These are phyloP conservation scores for Drosophila tripunctata DNA, from an alignment of 2,888 invertebrate genomes.

Conservation along the genomic window DNA sequence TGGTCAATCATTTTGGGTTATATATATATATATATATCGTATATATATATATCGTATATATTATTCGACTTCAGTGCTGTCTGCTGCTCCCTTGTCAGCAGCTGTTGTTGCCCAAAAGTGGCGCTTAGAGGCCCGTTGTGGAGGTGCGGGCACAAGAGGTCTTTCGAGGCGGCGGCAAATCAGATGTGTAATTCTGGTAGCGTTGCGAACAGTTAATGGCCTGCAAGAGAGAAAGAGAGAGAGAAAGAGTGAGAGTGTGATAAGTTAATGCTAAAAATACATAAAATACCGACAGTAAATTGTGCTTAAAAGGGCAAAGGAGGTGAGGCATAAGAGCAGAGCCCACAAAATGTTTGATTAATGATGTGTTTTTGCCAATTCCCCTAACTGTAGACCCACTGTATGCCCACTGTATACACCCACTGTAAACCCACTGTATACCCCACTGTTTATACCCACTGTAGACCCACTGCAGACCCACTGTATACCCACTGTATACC, in stretches of 20 bases:
- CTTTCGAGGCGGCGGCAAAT: constrained; percentile 82
- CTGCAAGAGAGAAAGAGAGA: constrained; percentile 58
- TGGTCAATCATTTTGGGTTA: constrained; percentile 37
- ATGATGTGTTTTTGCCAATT: constrained; percentile 67
- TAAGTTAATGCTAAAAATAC: constrained; percentile 59
- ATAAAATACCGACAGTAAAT: constrained; percentile 51
- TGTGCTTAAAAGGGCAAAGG: constrained; percentile 9
- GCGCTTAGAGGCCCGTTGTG: constrained; percentile 75
- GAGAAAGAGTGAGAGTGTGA: constrained; percentile 19
- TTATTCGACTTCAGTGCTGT: neutral
- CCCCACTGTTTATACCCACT: neutral
- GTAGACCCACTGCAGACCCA: neutral
- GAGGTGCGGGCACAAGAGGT: constrained; percentile 82
- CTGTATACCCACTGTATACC: neutral
- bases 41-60: constrained; percentile 7
- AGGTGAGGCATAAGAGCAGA: no score
- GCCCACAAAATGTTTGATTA: constrained; percentile 72
- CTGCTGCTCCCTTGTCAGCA: constrained; percentile 13
- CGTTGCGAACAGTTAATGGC: constrained; percentile 81
- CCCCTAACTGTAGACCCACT: neutral
- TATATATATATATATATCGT: neutral
- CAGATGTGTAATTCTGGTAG: constrained; percentile 79
- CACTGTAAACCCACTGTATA: neutral
- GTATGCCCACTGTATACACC: neutral
- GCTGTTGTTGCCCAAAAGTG: constrained; percentile 9